A percentile compares a stretch with the other conserved stretches of the same genome.
phyloP scores from a whole-genome alignment of 2,113 vertebrate genomes.

The Archocentrus centrarchus region DNA sequence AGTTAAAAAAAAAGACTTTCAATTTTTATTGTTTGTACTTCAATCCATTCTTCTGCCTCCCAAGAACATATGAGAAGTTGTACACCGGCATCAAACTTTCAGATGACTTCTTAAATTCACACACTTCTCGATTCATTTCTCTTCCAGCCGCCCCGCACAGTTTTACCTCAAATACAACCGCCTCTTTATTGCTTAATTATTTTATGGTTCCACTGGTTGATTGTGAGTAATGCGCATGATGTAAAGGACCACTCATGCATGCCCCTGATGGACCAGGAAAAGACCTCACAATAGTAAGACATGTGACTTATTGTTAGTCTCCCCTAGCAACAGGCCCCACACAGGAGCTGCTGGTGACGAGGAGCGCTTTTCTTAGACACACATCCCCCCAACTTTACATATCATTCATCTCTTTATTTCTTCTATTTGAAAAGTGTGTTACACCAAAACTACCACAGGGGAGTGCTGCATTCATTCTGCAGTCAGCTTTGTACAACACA shows the following conservation, averaged over 20 bases:
- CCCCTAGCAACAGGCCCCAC: slow-evolving; percentile 65
- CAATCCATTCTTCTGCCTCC: not conserved
- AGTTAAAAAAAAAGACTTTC: not conserved
- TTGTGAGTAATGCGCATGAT: slow-evolving; percentile 32
- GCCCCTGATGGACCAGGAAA: slow-evolving; percentile 10
- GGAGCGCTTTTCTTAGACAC: not conserved
- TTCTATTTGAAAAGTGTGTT: slow-evolving; percentile 20
- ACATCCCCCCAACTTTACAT: not conserved
- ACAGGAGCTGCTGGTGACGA: slow-evolving; percentile 27
- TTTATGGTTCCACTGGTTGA: slow-evolving; percentile 21
- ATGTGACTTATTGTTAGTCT: slow-evolving; percentile 56
- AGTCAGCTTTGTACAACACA: not conserved
- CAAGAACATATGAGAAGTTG: not conserved
- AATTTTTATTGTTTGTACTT: not conserved
- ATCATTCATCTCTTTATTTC: not conserved
- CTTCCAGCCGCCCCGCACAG: not conserved
- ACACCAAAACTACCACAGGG: slow-evolving; percentile 49
- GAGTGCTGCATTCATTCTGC: slow-evolving; percentile 36
- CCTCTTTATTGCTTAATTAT: slow-evolving; percentile 44
- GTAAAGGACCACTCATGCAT: slow-evolving; percentile 45
- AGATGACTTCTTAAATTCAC: not conserved
- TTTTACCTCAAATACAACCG: not conserved
- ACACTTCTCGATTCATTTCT: not conserved
- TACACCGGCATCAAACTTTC: not conserved
- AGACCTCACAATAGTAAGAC: slow-evolving; percentile 28